These are phyloP conservation scores for Drosophila cardini DNA, from an alignment of 1,140 invertebrate genomes.

Conservation along the genomic window DNA sequence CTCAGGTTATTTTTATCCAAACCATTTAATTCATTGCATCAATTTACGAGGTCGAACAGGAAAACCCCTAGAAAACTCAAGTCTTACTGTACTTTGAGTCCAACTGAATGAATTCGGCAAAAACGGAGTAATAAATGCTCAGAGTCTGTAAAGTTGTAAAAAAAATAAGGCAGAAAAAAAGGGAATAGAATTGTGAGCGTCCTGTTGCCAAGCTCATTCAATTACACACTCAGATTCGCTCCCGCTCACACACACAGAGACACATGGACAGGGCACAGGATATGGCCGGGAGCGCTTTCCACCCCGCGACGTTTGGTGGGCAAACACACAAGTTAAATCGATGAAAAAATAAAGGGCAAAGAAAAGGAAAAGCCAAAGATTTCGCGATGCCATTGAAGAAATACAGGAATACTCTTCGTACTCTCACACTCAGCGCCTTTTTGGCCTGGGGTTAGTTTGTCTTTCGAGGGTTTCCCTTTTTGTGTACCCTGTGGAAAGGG, in stretches of 20 bases:
- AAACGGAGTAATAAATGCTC: constrained; percentile 45
- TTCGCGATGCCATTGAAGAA: constrained; percentile 51
- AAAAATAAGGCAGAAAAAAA: constrained; percentile 17
- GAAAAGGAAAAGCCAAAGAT: constrained; percentile 39
- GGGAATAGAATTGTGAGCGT: constrained; percentile 7
- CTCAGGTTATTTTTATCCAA: too few relatives aligned
- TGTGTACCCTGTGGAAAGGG: neutral
- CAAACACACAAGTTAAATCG: constrained; percentile 76
- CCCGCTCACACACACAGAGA: constrained; percentile 4
- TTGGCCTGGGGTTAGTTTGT: constrained; percentile 60
- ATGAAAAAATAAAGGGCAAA: constrained; percentile 38
- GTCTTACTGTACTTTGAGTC: constrained; percentile 34
- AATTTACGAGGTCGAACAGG: neutral
- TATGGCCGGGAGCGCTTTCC: constrained; percentile 59
- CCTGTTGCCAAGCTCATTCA: constrained; percentile 43
- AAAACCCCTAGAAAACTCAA: constrained; percentile 38
- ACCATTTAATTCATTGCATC: too few relatives aligned
- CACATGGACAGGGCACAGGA: constrained; percentile 24
- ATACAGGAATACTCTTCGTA: constrained; percentile 21
- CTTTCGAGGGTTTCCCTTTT: constrained; percentile 47
- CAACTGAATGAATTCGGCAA: constrained; percentile 11
- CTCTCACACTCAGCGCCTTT: constrained; percentile 6
- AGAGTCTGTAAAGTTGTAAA: constrained; percentile 17
- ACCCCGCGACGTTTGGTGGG: constrained; percentile 77
- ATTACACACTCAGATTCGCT: constrained; percentile 27